These are phyloP conservation scores for Hydropsyche betteni DNA, from an alignment of 2,888 invertebrate genomes.

Conservation along the genomic window DNA sequence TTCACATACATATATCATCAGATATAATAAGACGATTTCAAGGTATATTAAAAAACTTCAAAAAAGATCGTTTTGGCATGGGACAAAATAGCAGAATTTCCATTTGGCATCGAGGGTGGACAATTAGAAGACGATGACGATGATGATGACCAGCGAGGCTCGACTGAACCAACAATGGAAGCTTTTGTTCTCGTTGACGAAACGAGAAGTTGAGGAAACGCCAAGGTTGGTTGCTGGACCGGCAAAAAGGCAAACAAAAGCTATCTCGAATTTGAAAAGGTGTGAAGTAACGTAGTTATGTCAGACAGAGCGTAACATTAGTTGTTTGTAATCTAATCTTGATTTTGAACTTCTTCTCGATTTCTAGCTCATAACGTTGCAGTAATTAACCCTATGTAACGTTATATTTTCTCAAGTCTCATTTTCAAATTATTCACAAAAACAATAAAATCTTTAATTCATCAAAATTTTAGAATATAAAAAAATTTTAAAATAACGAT, in stretches of 20 bases:
- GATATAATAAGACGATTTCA: too few relatives aligned
- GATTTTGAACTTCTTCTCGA: too few relatives aligned
- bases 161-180: not conserved
- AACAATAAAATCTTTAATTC: too few relatives aligned
- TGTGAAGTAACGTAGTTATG: not conserved
- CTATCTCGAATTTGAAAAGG: not conserved
- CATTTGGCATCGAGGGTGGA: not conserved
- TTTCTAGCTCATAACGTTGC: too few relatives aligned
- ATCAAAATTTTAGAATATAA: too few relatives aligned
- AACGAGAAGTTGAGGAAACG: not conserved
- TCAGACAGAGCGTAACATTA: not conserved
- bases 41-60: not conserved
- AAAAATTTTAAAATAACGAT: too few relatives aligned
- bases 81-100: not conserved
- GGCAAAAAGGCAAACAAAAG: slow-evolving; percentile 11
- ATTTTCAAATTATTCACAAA: too few relatives aligned
- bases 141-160: not conserved
- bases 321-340: too few relatives aligned
- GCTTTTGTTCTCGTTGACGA: not conserved
- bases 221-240: slow-evolving; percentile 10
- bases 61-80: slow-evolving; percentile 2
- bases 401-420: too few relatives aligned
- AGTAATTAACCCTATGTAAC: too few relatives aligned
- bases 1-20: too few relatives aligned
- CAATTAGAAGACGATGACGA: slow-evolving; percentile 7